Conservation (phyloP, 1,140 invertebrate genomes). For the Lepidurus apus region DNA sequence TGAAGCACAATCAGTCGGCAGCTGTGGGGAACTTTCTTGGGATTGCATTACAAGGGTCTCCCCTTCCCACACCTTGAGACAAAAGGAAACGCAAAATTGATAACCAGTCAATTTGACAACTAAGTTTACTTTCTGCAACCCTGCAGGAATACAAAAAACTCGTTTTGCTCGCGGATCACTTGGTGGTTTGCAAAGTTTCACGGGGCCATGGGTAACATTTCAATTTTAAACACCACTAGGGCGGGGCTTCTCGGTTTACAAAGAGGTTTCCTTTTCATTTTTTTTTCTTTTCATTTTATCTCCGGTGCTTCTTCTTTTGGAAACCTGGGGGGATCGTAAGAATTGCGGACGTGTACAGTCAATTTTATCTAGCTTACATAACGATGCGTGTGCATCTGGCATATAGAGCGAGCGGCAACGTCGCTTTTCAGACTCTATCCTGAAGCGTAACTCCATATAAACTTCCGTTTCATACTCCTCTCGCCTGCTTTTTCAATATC, state of each 20-base stretch:
- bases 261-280: not conserved
- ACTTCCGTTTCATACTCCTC: not conserved
- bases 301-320: not conserved
- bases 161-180: not conserved
- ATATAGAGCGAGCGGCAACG: not conserved
- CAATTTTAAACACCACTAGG: not conserved
- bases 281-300: not conserved
- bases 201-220: not conserved
- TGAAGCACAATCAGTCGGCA: not conserved
- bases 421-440: not conserved
- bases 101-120: not conserved
- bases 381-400: not conserved
- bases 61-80: not conserved
- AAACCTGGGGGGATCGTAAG: not conserved
- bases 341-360: not conserved
- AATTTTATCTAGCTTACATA: conserved; percentile 2
- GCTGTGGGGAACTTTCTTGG: no score
- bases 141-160: not conserved
- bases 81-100: conserved; percentile 20
- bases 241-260: not conserved
- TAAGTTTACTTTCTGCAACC: not conserved
- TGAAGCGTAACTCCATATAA: not conserved
- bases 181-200: not conserved
- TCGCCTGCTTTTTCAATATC: not conserved
- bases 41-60: not conserved